A percentile compares a stretch with the other conserved stretches of the same genome.
Conservation (phyloP, 35 echinoderm and acorn worm species). For the Acanthaster planci region DNA sequence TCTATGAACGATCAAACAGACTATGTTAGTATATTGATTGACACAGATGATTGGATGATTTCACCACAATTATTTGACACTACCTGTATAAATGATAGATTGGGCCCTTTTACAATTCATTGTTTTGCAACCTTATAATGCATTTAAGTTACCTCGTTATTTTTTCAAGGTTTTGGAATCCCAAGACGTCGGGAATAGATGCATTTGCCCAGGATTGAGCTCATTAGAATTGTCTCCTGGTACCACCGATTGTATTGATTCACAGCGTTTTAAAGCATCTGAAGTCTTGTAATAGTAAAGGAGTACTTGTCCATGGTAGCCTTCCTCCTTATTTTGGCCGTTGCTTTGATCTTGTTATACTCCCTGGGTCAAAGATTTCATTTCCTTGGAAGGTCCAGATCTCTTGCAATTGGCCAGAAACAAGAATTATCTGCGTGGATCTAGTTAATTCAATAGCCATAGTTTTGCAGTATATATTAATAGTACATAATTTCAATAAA, state of each 20-base stretch:
- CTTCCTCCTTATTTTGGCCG: neutral
- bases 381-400: neutral
- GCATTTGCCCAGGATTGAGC: neutral
- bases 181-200: neutral
- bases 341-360: neutral
- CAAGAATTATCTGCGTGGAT: too few relatives aligned
- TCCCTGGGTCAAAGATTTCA: neutral
- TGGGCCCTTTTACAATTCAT: neutral
- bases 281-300: neutral
- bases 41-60: conserved; percentile 27
- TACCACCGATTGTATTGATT: neutral
- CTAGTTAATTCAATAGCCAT: too few relatives aligned
- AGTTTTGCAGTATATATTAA: too few relatives aligned
- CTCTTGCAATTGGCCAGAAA: neutral
- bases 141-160: neutral
- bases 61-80: neutral
- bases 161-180: conserved; percentile 16
- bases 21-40: conserved; percentile 7
- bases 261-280: neutral
- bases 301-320: neutral
- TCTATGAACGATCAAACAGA: conserved; percentile 5
- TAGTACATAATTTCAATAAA: too few relatives aligned
- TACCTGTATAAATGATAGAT: neutral
- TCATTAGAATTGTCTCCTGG: neutral
- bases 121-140: neutral